Evolutionary conservation across 2,888 invertebrate genomes (phyloP), one percentile per base, ranked within the genome.

Genomic region (Tuta absoluta): DNA sequence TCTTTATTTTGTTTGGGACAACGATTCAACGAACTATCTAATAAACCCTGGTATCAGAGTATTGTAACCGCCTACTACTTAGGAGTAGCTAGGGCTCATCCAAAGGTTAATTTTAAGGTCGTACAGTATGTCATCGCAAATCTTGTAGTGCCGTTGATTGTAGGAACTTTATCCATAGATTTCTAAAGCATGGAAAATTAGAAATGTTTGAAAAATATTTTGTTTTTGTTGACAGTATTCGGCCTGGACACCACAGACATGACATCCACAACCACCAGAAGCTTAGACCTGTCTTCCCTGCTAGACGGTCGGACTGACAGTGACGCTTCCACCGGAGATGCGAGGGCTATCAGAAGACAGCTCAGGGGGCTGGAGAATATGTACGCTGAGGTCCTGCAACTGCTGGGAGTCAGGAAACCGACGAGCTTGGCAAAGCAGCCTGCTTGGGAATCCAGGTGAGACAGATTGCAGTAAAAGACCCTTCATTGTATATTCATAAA

Each of bases 341-440:
- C 96, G 1, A 92, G 95, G 71, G 95, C 96, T 38, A 96, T 97
- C 69, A 91, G 96, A 24, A 94, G 95, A 67, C 97, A 97, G 79
- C 88, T 97, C 41, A 94, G 96, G 76, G 96, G 96, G 0, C 88
- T 97, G 4, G 97, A 97, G 91, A 95, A 94, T 72, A 97, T 97
- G 97, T 97, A 97, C 79, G 95, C 95, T 0, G 96, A 97, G 90
- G 97, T 96, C 76, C 72, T 92, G 68, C 90, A 92, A 69, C 83
- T 92, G 71, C 75, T 92, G 7, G 91, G 92, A 0, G 85, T 87
- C 0, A 73, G 86, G 71, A 81, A 84, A 45, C 86, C 86, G 0
- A 69, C 82, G 0, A 77, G 77, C 21, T 67, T 85, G 48, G 76
- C 82, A 0, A 80, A 79, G 56, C 82, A 80, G 5, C 80, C 82